These are phyloP conservation scores for Aspidiotus rigidus DNA, from an alignment of 2,888 invertebrate species.

Conservation along the genomic window DNA sequence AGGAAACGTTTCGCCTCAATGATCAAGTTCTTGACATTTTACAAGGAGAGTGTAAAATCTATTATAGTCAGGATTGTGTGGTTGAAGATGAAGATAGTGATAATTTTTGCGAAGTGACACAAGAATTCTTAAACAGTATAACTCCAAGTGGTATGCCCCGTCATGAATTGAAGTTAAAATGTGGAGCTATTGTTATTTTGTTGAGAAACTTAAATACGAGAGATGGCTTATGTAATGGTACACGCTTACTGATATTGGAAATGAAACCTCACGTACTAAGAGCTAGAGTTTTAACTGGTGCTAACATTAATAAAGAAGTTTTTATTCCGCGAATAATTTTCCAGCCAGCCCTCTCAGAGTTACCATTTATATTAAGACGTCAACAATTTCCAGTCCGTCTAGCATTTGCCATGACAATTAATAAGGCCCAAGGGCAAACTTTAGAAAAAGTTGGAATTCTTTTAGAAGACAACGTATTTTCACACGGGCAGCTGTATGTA, in stretches of 20 bases:
- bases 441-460: constrained; percentile 26
- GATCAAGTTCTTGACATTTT: not conserved
- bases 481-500: constrained; percentile 10
- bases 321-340: constrained; percentile 27
- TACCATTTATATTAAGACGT: constrained; percentile 25
- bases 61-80: not conserved
- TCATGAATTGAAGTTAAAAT: not conserved
- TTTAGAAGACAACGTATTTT: constrained; percentile 10
- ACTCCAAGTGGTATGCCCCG: not conserved
- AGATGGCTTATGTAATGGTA: not conserved
- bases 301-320: no score
- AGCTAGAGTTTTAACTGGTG: no score
- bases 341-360: constrained; percentile 5
- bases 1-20: not conserved
- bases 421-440: constrained; percentile 36
- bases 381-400: constrained; percentile 37
- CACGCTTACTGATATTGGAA: constrained; percentile 17
- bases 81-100: constrained; percentile 5
- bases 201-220: constrained; percentile 1
- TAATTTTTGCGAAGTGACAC: not conserved
- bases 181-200: not conserved
- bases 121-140: constrained; percentile 2
- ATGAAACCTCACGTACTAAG: no score
- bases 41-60: not conserved
- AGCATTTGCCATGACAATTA: constrained; percentile 34